These are phyloP conservation scores for Limnephilus lunatus DNA, from an alignment of 2,888 invertebrate genomes.

Conservation along the genomic window DNA sequence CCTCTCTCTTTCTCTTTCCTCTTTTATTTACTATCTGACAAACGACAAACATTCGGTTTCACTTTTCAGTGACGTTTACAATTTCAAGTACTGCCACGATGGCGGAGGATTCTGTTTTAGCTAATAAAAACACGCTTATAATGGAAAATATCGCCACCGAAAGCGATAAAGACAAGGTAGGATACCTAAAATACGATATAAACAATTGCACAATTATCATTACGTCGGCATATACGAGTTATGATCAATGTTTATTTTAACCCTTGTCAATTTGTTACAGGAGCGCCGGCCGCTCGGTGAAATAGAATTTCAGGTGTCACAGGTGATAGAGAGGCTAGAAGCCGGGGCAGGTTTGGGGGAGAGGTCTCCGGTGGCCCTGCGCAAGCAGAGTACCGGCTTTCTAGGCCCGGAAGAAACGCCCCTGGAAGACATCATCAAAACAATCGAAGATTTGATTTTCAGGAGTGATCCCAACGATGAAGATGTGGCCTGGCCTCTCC, in stretches of 20 bases:
- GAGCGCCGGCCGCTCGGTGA: slow-evolving; percentile 81
- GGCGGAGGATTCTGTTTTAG: slow-evolving; percentile 59
- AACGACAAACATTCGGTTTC: slow-evolving; percentile 57
- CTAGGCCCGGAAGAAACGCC: slow-evolving; percentile 77
- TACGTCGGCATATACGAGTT: slow-evolving; percentile 8
- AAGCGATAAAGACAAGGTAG: slow-evolving; percentile 52
- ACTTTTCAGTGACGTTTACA: slow-evolving; percentile 62
- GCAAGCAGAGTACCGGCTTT: slow-evolving; percentile 77
- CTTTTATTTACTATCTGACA: slow-evolving; percentile 59
- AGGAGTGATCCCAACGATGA: slow-evolving; percentile 80
- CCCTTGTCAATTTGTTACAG: slow-evolving; percentile 69
- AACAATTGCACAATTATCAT: not conserved
- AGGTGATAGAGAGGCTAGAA: slow-evolving; percentile 84
- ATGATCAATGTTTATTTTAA: slow-evolving; percentile 47
- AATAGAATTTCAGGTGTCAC: slow-evolving; percentile 85
- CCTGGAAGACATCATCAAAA: slow-evolving; percentile 80
- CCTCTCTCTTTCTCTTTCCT: slow-evolving; percentile 35
- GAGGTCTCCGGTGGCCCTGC: slow-evolving; percentile 72
- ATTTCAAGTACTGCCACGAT: slow-evolving; percentile 61
- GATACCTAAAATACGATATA: slow-evolving; percentile 4
- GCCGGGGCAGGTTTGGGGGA: slow-evolving; percentile 79
- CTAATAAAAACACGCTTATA: slow-evolving; percentile 53
- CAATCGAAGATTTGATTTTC: slow-evolving; percentile 79
- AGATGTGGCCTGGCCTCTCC: slow-evolving; percentile 80
- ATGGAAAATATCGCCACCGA: slow-evolving; percentile 57